Evolutionary conservation across 2,113 vertebrate genomes (phyloP), one percentile per base, ranked within the genome.

Genomic region (Calidris pugnax): DNA sequence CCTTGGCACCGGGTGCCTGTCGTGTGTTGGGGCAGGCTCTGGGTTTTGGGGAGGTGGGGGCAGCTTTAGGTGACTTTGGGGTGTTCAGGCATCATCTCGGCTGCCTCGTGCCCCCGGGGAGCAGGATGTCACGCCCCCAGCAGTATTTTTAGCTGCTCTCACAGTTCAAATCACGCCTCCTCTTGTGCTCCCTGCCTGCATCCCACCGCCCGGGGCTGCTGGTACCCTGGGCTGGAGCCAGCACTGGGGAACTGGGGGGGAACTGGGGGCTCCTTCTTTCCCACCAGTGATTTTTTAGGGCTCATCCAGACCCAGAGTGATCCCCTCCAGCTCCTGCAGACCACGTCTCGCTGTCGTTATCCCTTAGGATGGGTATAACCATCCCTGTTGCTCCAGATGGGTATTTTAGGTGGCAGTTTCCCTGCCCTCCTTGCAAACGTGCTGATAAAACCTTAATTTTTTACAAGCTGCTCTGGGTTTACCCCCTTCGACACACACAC

Each of bases 291-390:
- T 30, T 82, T 72, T 72, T 33, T 20, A 28, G 77, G 74, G 43
- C 0, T 1, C 18, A 15, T 35, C 62, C 5, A 2, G 5, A 37
- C 27, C 47, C 0, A 0, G n/a, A 63, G 17, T 1, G 7, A 23
- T 55, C 28, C 60, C 14, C 3, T 1, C 17, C 2, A 2, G 35
- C 57, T 90, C 71, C 43, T 4, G 2, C 75, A 41, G 62, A 17
- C 14, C 41, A 8, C 2, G 0, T 62, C 55, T 35, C 1, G 7
- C 55, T 74, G 64, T 47, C 0, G 0, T 41, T 37, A 50, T 22
- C 55, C 43, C 35, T 37, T 8, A 4, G 33, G 21, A 1, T 26
- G 74, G 63, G 24, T 57, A 5, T 13, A 16, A 22, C 53, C 35
- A 26, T 56, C 71, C 37, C 62, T 0, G 0, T n/a, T 56, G 56